phyloP scores from a whole-genome alignment of 2,797 vertebrate species.

The Sebastes iracundus region DNA sequence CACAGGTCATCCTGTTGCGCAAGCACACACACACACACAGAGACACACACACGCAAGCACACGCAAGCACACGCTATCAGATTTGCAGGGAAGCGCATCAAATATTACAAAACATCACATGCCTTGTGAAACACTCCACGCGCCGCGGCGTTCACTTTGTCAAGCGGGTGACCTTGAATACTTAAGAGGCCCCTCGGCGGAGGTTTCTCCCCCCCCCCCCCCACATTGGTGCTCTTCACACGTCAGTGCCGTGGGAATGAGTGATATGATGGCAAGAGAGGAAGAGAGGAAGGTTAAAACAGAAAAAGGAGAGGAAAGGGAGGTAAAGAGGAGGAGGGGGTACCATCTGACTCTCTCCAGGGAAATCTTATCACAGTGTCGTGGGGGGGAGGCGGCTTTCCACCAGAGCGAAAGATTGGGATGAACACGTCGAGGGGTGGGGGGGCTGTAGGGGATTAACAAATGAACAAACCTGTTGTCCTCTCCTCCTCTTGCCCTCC shows the following conservation, averaged over 20 bases:
- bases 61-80: conserved; percentile 32
- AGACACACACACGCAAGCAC: conserved; percentile 8
- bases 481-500: conserved; percentile 14
- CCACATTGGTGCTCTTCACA: conserved; percentile 59
- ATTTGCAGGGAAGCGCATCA: conserved; percentile 60
- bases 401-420: conserved; percentile 40
- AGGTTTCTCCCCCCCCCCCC: conserved; percentile 31
- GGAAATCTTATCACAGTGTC: conserved; percentile 65
- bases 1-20: conserved; percentile 65
- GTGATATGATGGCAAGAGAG: conserved; percentile 57
- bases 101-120: conserved; percentile 75
- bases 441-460: conserved; percentile 55
- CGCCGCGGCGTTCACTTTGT: conserved; percentile 47
- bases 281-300: conserved; percentile 36
- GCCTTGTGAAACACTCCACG: conserved; percentile 61
- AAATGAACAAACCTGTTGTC: conserved; percentile 67
- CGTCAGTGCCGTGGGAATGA: conserved; percentile 57
- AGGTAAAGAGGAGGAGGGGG: conserved; percentile 12
- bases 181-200: conserved; percentile 59
- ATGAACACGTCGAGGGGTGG: conserved; percentile 35
- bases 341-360: conserved; percentile 66
- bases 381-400: conserved; percentile 13
- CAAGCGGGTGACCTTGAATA: conserved; percentile 71
- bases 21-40: conserved; percentile 30
- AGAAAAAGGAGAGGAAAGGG: conserved; percentile 9